Conservation (phyloP, 2,113 vertebrate species). For the Thamnaconus septentrionalis region DNA sequence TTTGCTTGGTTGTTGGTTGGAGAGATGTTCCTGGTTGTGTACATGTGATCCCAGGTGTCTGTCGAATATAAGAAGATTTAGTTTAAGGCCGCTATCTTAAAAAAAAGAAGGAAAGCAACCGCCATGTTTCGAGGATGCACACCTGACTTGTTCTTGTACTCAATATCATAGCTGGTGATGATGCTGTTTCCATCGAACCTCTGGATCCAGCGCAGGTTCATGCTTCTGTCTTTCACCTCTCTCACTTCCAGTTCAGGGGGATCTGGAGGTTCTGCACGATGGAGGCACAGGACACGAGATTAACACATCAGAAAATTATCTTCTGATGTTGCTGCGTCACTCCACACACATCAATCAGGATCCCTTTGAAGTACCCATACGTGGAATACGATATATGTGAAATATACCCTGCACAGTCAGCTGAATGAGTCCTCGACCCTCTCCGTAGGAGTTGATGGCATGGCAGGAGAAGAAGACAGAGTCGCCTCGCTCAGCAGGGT, state of each 20-base stretch:
- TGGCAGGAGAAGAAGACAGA: constrained; percentile 99
- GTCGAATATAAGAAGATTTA: constrained; percentile 6
- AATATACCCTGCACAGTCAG: constrained; percentile 94
- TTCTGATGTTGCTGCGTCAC: too few relatives aligned
- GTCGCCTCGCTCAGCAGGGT: constrained; percentile 94
- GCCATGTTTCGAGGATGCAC: background rate
- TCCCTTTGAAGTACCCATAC: too few relatives aligned
- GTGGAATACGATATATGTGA: background rate
- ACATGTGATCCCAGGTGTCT: constrained; percentile 99
- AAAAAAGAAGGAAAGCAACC: background rate
- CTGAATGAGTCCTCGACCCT: constrained; percentile 96
- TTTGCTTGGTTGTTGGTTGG: constrained; percentile 99
- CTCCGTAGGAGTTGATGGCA: constrained; percentile 97
- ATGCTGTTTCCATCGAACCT: constrained; percentile 98
- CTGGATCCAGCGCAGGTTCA: constrained; percentile 98
- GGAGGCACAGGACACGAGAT: background rate
- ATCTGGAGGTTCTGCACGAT: constrained; percentile 88
- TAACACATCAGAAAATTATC: background rate
- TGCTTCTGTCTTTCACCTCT: constrained; percentile 95
- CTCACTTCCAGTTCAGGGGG: constrained; percentile 94
- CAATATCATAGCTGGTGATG: constrained; percentile 96
- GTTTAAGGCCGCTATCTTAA: background rate
- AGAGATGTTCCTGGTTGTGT: constrained; percentile 96
- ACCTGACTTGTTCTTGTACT: constrained; percentile 99
- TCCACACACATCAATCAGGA: too few relatives aligned